phyloP scores from a whole-genome alignment of 2,888 invertebrate species.

The Eremobia ochroleuca region DNA sequence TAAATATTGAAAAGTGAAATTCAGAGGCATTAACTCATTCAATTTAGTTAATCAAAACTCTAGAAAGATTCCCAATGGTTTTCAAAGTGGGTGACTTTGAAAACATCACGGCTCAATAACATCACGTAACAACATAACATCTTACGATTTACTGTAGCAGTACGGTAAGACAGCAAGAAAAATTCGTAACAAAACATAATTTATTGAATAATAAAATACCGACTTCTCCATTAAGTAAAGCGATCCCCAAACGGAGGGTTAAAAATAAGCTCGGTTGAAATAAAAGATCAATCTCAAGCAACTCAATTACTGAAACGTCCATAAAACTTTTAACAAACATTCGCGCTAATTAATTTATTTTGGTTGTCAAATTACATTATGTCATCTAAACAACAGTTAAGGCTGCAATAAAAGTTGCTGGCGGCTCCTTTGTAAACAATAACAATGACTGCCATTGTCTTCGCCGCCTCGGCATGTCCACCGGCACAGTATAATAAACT shows the following conservation, averaged over 20 bases:
- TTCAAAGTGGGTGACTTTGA: too few relatives aligned
- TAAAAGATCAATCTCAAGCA: constrained; percentile 30
- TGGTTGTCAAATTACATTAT: constrained; percentile 61
- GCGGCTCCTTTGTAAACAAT: constrained; percentile 64
- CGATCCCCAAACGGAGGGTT: constrained; percentile 1
- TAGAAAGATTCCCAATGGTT: neutral
- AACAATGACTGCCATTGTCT: constrained; percentile 73
- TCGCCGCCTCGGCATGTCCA: constrained; percentile 65
- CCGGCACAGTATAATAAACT: constrained; percentile 15
- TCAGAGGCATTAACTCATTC: neutral
- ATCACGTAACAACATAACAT: neutral
- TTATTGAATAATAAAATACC: constrained; percentile 1
- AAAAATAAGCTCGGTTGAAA: constrained; percentile 29
- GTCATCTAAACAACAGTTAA: constrained; percentile 64
- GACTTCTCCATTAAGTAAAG: constrained; percentile 9
- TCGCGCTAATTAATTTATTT: constrained; percentile 58
- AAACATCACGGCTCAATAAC: neutral
- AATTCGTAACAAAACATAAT: constrained; percentile 1
- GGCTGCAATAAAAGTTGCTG: constrained; percentile 63
- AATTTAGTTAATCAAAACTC: neutral
- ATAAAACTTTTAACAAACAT: constrained; percentile 49
- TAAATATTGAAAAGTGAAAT: neutral
- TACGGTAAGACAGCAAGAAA: neutral
- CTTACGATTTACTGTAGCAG: neutral
- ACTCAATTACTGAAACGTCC: constrained; percentile 42